Conservation (phyloP, 2,113 vertebrate genomes). For the Sialia sialis region DNA sequence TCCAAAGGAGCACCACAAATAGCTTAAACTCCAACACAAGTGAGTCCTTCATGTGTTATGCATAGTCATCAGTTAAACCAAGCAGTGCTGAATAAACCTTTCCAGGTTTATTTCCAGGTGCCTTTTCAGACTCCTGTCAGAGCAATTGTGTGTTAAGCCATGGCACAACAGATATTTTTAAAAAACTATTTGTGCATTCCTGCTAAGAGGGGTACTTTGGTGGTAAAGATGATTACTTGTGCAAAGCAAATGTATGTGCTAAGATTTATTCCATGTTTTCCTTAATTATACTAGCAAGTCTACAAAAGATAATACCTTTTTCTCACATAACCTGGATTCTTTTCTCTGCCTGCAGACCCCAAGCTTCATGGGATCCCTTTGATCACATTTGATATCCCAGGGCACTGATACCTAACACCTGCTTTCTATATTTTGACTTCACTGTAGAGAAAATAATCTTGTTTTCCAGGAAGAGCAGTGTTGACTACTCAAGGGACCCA, state of each 20-base stretch:
- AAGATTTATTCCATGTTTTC: not conserved
- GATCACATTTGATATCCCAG: not conserved
- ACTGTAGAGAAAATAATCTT: conserved; percentile 15
- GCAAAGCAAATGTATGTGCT: not conserved
- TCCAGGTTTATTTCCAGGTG: not conserved
- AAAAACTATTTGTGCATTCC: not conserved
- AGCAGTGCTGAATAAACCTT: not conserved
- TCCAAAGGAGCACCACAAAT: not conserved
- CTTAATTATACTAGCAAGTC: not conserved
- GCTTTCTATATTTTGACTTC: conserved; percentile 35
- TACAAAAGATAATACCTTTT: not conserved
- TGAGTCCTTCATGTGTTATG: rapidly evolving
- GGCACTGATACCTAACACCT: not conserved
- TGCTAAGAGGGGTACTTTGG: not conserved
- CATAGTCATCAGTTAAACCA: not conserved
- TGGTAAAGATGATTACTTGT: not conserved
- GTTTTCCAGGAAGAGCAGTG: conserved; percentile 16
- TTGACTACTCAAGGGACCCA: not conserved
- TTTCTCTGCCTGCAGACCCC: not conserved
- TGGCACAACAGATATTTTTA: not conserved
- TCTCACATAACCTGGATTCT: not conserved
- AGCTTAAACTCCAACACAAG: not conserved
- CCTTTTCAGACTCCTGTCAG: not conserved
- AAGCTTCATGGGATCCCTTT: not conserved
- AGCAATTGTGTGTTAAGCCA: not conserved